Conservation (phyloP, 2,797 vertebrate species). For the Orestias chungarensis region DNA sequence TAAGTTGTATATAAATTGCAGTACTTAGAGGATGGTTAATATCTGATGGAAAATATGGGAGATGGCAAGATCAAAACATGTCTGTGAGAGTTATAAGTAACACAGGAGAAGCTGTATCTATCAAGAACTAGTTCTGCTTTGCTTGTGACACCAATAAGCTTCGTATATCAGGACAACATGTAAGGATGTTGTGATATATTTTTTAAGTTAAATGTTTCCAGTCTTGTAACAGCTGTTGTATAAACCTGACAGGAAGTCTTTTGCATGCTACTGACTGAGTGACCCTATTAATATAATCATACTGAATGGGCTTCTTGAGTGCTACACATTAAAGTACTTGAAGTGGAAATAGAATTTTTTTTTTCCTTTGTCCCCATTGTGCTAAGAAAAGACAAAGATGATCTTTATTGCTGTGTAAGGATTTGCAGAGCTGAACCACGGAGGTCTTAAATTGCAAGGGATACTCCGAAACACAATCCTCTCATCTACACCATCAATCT, state of each 20-base stretch:
- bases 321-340: neutral
- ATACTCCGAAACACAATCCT: conserved; percentile 64
- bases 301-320: conserved; percentile 5
- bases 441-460: conserved; percentile 60
- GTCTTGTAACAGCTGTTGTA: neutral
- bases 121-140: neutral
- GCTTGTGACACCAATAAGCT: neutral
- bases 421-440: conserved; percentile 32
- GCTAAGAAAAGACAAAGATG: conserved; percentile 20
- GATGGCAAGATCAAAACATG: neutral
- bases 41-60: neutral
- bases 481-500: conserved; percentile 60
- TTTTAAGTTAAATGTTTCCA: neutral
- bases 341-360: conserved; percentile 17
- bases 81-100: neutral
- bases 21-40: neutral
- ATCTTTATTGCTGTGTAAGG: conserved; percentile 38
- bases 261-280: too few relatives aligned
- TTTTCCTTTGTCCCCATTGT: conserved; percentile 17
- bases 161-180: neutral
- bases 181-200: neutral
- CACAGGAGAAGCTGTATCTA: neutral
- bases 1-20: neutral
- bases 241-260: neutral
- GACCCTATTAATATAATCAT: neutral